Base-by-base conservation (phyloP, 2,888 invertebrate species). In the Camponotus fellah region DNA sequence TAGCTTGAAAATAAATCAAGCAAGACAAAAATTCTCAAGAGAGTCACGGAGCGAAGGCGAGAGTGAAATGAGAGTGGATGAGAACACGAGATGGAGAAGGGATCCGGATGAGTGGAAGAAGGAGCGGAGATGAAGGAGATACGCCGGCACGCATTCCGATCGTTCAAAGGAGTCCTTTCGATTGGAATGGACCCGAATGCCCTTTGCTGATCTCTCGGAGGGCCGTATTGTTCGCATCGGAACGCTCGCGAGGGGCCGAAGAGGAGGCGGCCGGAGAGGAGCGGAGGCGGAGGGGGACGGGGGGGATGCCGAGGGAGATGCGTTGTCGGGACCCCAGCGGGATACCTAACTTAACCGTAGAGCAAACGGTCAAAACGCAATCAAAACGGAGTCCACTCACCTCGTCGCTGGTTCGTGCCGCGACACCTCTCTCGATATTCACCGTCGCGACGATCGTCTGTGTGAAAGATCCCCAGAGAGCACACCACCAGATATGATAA, bases 371-470 rank as follows among this genome's bases (percentile, higher is more conserved):
- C 69, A 21, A 46, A 80, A 82, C 43, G 43, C 46, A 68, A 58
- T 32, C 71, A 76, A 85, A 88, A 82, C 81, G 83, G 62, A 66
- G 79, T 65, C 69, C 68, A 75, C 90, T 88, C 74, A 90, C 89
- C 89, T 90, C 46, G 86, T 66, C 34, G 79, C 76, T 89, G 77
- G 79, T 72, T 83, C 40, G 82, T 66, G 65, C 75, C 62, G 60
- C 68, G 53, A 26, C 56, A 46, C 66, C 37, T 49, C 14, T 37
- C 34, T 66, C 74, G 74, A 87, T 86, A 83, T 89, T 89, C 86
- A 86, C 82, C 80, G 84, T 49, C 79, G 17, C 62, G 71, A 74
- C 46, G 56, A 72, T 56, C 34, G 46, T 10, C 62, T 37, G 37
- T 60, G 17, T 10, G 4, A 8, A n/a, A 53, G 37, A 64, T 68